A percentile compares a stretch with the other conserved stretches of the same genome.
Evolutionary conservation across 2,113 vertebrate genomes (phyloP).

Genomic region (Agapornis roseicollis): DNA sequence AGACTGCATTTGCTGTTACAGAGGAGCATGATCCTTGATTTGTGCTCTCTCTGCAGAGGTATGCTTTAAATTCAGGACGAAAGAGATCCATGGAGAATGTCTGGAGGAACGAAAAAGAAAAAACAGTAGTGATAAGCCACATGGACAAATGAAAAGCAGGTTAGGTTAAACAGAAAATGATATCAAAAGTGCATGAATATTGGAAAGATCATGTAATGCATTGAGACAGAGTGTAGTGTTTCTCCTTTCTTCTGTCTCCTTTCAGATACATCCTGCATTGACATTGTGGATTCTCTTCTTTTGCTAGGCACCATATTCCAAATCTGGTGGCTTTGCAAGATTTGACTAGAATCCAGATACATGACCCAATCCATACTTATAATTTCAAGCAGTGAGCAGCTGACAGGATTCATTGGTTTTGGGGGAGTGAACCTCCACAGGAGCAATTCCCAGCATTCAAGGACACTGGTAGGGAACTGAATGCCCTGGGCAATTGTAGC

Average conservation of each 20-base stretch:
- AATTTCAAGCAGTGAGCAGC: slow-evolving; percentile 79
- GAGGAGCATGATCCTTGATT: not conserved
- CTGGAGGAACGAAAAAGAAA: not conserved
- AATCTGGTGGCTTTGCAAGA: not conserved
- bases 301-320: not conserved
- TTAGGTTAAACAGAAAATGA: not conserved
- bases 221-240: not conserved
- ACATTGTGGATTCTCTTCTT: not conserved
- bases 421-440: slow-evolving; percentile 56
- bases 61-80: not conserved
- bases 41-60: not conserved
- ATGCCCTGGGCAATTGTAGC: slow-evolving; percentile 73
- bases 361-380: slow-evolving; percentile 20
- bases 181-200: not conserved
- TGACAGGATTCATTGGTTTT: slow-evolving; percentile 77
- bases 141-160: not conserved
- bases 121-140: not conserved
- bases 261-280: not conserved
- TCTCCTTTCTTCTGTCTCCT: not conserved
- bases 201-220: not conserved
- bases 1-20: not conserved
- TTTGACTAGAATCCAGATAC: not conserved
- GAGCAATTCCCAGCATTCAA: slow-evolving; percentile 72
- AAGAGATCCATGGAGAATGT: not conserved
- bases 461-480: slow-evolving; percentile 73